A percentile compares a stretch with the other conserved stretches of the same genome.
Conservation (phyloP, 2,113 vertebrate species). For the Panurus biarmicus region DNA sequence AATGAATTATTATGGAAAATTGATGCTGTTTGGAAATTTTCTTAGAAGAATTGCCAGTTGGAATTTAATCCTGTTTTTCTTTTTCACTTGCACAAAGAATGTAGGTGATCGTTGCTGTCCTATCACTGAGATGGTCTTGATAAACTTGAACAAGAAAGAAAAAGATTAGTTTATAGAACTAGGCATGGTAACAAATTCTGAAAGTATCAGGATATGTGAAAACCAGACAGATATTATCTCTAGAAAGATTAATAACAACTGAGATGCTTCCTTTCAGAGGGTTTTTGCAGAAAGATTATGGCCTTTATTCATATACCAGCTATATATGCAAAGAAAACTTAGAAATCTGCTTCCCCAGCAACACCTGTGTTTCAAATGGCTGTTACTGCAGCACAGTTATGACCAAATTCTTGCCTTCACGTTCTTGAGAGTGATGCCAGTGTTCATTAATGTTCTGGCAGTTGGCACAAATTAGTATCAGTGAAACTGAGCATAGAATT, state of each 20-base stretch:
- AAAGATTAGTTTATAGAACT: background rate
- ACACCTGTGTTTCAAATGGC: background rate
- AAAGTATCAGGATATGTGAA: background rate
- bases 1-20: background rate
- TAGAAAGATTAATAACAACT: background rate
- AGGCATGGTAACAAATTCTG: background rate
- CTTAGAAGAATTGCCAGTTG: background rate
- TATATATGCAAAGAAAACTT: background rate
- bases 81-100: slow-evolving; percentile 34
- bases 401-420: background rate
- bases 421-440: background rate
- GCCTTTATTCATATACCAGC: background rate
- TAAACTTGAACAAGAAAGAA: slow-evolving; percentile 1
- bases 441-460: background rate
- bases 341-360: background rate
- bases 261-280: background rate
- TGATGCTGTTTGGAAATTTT: background rate
- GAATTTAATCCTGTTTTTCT: background rate
- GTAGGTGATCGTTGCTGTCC: background rate
- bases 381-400: background rate
- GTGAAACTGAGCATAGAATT: background rate
- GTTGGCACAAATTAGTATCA: background rate
- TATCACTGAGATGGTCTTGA: background rate
- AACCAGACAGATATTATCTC: background rate
- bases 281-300: background rate